Evolutionary conservation across 2,113 vertebrate genomes (phyloP).

Genomic region (Brachyistius frenatus): DNA sequence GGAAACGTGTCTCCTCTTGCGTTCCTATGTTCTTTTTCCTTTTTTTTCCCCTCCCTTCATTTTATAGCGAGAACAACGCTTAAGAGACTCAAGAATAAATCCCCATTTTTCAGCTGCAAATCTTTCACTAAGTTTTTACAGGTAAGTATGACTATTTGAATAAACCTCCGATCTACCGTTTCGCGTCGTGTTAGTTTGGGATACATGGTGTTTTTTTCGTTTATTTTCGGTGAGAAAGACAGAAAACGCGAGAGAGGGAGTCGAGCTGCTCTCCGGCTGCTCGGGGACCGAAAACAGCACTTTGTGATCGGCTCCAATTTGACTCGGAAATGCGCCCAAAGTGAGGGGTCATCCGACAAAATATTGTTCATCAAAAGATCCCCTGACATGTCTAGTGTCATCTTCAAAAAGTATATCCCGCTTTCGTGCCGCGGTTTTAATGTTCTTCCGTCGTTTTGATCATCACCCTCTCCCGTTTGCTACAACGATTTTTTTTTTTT

Average conservation of each 20-base stretch:
- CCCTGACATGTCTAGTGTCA: constrained; percentile 62
- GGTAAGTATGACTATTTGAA: constrained; percentile 62
- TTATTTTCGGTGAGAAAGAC: constrained; percentile 70
- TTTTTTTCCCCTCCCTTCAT: constrained; percentile 75
- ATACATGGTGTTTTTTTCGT: constrained; percentile 55
- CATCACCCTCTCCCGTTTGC: constrained; percentile 57
- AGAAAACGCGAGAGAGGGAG: constrained; percentile 42
- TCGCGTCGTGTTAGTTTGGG: constrained; percentile 23
- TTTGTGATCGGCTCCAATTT: constrained; percentile 66
- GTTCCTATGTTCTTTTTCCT: constrained; percentile 75
- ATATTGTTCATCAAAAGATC: constrained; percentile 61
- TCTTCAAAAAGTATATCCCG: constrained; percentile 53
- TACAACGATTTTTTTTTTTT: constrained; percentile 66
- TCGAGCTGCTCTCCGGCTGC: constrained; percentile 72
- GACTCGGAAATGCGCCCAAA: constrained; percentile 77
- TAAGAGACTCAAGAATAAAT: constrained; percentile 71
- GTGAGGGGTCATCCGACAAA: constrained; percentile 77
- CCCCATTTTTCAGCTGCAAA: constrained; percentile 52
- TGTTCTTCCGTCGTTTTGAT: constrained; percentile 67
- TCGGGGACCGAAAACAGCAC: constrained; percentile 64
- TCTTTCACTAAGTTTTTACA: constrained; percentile 61
- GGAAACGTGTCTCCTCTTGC: constrained; percentile 78
- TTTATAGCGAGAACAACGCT: constrained; percentile 83
- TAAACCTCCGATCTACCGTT: constrained; percentile 58
- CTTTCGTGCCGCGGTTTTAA: constrained; percentile 55